Base-by-base conservation (phyloP, 2,113 vertebrate species). In the Aspidoscelis tigris region DNA sequence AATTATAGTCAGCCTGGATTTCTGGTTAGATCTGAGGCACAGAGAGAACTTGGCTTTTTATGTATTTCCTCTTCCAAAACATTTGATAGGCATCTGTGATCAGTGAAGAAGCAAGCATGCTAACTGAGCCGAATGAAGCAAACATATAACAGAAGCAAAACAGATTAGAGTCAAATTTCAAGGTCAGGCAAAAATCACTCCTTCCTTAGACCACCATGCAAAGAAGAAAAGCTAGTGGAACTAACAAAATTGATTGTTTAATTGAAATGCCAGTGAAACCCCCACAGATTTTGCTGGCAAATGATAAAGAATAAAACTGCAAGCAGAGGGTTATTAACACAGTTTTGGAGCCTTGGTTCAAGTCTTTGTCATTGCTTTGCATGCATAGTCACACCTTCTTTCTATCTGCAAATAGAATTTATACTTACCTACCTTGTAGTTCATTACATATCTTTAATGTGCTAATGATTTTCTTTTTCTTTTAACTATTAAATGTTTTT, bases 371-470 rank as follows among this genome's bases (percentile, higher is more conserved):
- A 80, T 77, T 76, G 39, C 21, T 84, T 61, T 82, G 39, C 82
- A 12, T 69, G 86, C 71, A 55, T 61, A 68, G 70, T 9, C 10
- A 26, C 20, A 22, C 61, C 65, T 47, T 18, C 1, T 33, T 66
- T 66, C 77, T 47, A 80, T 80, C n/a, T 24, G 71, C 69, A 85
- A 80, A 85, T 80, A 16, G 61, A 7, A 81, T 79, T 78, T 81
- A 78, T 85, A 72, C 69, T 80, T 83, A 83, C 47, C 39, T 11
- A 39, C 24, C 76, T 75, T 78, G 83, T 81, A 79, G 89, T 88
- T 92, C 93, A 89, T 88, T 65, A 83, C 91, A 82, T 85, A 87
- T 89, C 90, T 90, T 86, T 86, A 90, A 90, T 89, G 88, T 85
- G 82, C 89, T 87, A 84, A 89, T 88, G 85, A 87, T 87, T 88